Percentiles rank a stretch among this genome's conserved stretches.
Conservation (phyloP, 2,113 vertebrate genomes). For the Fulica atra region DNA sequence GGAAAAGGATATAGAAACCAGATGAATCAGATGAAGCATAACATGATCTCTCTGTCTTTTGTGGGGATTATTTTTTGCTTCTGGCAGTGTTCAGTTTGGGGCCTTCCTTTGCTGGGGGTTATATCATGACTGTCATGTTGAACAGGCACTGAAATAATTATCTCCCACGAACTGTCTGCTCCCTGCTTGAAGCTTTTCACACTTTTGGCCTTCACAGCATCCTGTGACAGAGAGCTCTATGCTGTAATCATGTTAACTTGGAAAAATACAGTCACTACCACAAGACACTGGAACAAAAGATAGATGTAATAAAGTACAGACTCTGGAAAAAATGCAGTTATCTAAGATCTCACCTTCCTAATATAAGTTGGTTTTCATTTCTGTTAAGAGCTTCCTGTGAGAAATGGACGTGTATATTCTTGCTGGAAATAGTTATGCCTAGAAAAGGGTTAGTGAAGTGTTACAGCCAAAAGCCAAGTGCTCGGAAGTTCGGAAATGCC, state of each 20-base stretch:
- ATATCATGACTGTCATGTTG: not conserved
- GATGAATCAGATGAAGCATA: not conserved
- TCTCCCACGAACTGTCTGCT: not conserved
- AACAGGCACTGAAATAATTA: constrained; percentile 12
- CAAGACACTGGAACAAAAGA: not conserved
- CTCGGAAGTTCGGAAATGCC: not conserved
- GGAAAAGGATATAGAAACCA: not conserved
- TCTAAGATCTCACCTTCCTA: not conserved
- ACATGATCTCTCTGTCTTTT: not conserved
- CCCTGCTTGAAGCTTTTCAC: not conserved
- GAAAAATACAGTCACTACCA: not conserved
- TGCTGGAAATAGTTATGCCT: not conserved
- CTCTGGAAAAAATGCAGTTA: not conserved
- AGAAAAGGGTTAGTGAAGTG: not conserved
- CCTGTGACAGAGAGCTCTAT: not conserved
- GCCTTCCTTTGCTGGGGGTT: not conserved
- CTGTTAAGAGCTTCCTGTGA: not conserved
- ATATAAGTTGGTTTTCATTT: not conserved
- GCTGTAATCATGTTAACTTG: not conserved
- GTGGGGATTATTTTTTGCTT: not conserved
- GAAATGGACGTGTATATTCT: not conserved
- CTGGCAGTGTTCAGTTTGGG: not conserved
- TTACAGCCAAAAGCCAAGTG: not conserved
- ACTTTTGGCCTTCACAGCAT: not conserved
- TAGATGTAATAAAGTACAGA: not conserved